Evolutionary conservation across 2,797 vertebrate species (phyloP), one percentile per base, ranked within the genome.

Genomic region (Coracias cyanogaster): DNA sequence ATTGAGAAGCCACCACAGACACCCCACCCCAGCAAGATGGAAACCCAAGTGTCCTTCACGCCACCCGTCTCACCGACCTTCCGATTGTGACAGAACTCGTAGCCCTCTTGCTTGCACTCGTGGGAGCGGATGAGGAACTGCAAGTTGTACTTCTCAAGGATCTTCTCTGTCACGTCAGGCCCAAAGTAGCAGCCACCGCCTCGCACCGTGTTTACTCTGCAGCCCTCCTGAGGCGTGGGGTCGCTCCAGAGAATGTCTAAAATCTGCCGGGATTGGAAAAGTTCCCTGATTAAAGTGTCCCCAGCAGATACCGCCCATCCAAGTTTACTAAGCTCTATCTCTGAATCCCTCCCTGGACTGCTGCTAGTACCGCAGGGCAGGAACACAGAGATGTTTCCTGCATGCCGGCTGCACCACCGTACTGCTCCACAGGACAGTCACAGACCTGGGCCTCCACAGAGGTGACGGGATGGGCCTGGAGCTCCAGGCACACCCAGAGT

Each of bases 181-280:
- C 99, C 99, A 95, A 99, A 99, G 96, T 99, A 99, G 96, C 99
- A 99, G 57, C 99, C 99, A 0, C 98, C 99, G 3, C 99, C 99
- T 86, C 99, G 98, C 60, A 99, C 97, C 0, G 98, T 97, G 37
- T 99, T 99, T n/a, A 97, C 97, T 62, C 97, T 94, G 93, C 99
- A 99, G 94, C 99, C 99, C 6, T 99, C 98, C 94, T 99, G 99
- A 31, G 98, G 89, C 98, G 99, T 98, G 7, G 99, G 99, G 60
- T 99, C 99, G 5, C 99, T 99, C 99, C 99, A 99, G 70, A 99
- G 95, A 51, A 99, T 65, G 55, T 99, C 99, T 61, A 99, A 97
- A 55, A 99, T 97, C 99, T 98, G 78, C 45, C 82, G 73, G 18
- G 54, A 52, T 80, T 25, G 31, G 33, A 74, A 62, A 69, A 20